Evolutionary conservation across 1,140 invertebrate genomes (phyloP).

Genomic region (Hypothenemus hampei): DNA sequence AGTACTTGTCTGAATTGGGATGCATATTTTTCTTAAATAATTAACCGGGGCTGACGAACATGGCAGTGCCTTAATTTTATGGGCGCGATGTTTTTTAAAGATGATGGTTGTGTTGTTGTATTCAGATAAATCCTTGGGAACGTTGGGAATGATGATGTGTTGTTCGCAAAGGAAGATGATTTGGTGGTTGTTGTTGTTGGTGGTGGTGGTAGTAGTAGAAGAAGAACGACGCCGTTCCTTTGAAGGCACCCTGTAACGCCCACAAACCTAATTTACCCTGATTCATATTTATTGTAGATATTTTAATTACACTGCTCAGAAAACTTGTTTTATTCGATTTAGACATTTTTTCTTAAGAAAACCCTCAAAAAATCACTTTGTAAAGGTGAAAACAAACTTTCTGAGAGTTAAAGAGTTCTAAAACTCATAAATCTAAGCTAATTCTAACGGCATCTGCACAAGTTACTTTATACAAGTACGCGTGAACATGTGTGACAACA

Average conservation of each 20-base stretch:
- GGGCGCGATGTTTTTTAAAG: conserved; percentile 30
- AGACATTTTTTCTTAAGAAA: too few species aligned
- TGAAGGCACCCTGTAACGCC: conserved; percentile 44
- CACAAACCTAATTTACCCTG: conserved; percentile 43
- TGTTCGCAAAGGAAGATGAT: conserved; percentile 32
- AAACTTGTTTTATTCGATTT: too few species aligned
- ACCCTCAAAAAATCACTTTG: too few species aligned
- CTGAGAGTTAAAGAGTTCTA: too few species aligned
- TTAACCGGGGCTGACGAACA: conserved; percentile 3
- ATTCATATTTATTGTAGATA: conserved; percentile 17
- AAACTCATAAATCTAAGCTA: too few species aligned
- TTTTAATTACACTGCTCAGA: too few species aligned
- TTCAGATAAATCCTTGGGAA: conserved; percentile 35
- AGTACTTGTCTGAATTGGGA: conserved; percentile 8
- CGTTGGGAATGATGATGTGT: conserved; percentile 42
- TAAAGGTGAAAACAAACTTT: too few species aligned
- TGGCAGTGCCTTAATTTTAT: conserved; percentile 13
- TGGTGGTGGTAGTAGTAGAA: conserved; percentile 34
- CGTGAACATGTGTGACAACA: too few species aligned
- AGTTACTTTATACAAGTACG: too few species aligned
- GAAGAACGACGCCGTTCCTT: conserved; percentile 42
- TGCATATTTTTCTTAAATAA: conserved; percentile 8
- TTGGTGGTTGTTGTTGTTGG: conserved; percentile 42
- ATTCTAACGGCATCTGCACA: too few species aligned
- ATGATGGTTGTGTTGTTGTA: conserved; percentile 33